These are phyloP conservation scores for Morone chrysops DNA, from an alignment of 2,113 vertebrate species.

Conservation along the genomic window DNA sequence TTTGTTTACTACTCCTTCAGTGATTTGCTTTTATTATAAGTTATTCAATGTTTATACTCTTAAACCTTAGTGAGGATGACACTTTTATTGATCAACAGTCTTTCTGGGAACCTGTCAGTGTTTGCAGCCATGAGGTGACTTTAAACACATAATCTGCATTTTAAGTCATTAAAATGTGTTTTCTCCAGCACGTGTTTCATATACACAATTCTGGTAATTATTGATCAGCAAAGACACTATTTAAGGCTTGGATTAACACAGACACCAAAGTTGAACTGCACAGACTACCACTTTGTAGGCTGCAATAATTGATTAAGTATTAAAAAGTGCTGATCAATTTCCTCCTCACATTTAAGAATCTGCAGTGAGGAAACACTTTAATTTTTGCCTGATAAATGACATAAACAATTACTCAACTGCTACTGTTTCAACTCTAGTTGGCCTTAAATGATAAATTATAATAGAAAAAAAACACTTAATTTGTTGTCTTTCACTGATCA, in stretches of 20 bases:
- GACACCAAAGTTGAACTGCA: background rate
- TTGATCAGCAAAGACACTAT: constrained; percentile 26
- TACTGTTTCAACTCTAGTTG: background rate
- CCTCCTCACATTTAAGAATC: background rate
- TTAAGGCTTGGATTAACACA: constrained; percentile 15
- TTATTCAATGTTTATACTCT: too few relatives aligned
- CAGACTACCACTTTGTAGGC: background rate
- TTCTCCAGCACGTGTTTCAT: background rate
- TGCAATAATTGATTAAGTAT: too few relatives aligned
- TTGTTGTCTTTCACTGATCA: background rate
- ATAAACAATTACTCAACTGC: background rate
- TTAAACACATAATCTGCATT: too few relatives aligned
- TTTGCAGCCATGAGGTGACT: too few relatives aligned
- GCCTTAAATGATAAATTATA: background rate
- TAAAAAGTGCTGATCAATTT: too few relatives aligned
- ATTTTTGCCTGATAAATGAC: background rate
- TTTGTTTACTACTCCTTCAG: background rate
- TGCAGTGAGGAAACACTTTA: background rate
- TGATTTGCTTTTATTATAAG: too few relatives aligned
- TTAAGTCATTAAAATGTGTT: too few relatives aligned
- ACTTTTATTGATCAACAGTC: too few relatives aligned
- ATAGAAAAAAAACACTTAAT: background rate
- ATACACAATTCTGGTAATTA: background rate
- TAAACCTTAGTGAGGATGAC: too few relatives aligned
- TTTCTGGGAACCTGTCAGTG: too few relatives aligned